Evolutionary conservation across 1,140 invertebrate species (phyloP).

Genomic region (Lepidurus couesii): DNA sequence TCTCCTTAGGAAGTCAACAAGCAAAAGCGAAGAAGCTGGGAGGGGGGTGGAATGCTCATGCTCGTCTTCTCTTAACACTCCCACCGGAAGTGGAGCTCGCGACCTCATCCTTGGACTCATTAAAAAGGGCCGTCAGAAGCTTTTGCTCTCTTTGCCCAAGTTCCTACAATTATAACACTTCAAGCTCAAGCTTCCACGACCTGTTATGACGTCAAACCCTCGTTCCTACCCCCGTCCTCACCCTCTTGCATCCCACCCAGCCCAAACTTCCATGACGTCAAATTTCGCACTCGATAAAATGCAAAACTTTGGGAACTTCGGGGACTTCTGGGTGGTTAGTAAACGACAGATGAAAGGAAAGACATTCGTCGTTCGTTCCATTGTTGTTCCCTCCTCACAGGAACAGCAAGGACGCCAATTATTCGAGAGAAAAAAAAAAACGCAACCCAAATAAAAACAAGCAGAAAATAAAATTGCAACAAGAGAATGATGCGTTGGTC

Average conservation of each 20-base stretch:
- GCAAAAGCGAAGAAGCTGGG: neutral
- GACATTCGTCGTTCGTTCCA: neutral
- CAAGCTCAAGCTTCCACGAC: neutral
- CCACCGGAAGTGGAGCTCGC: slow-evolving; percentile 2
- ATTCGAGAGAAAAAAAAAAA: too few species aligned
- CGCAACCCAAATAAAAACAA: too few species aligned
- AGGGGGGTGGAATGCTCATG: neutral
- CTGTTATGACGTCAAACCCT: slow-evolving; percentile 1
- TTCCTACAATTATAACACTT: slow-evolving; percentile 11
- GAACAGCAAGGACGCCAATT: too few species aligned
- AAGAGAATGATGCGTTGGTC: too few species aligned
- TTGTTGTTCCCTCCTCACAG: too few species aligned
- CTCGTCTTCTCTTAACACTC: neutral
- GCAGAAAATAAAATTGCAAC: too few species aligned
- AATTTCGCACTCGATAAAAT: neutral
- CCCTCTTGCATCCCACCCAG: neutral
- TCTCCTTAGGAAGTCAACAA: slow-evolving; percentile 11
- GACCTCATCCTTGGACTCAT: slow-evolving; percentile 4
- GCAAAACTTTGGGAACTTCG: neutral
- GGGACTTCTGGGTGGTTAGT: neutral
- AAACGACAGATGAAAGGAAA: neutral
- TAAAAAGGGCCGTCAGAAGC: neutral
- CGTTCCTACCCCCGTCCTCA: neutral
- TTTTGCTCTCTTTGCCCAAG: neutral
- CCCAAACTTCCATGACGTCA: neutral